Percentiles rank a stretch among this genome's conserved stretches.
phyloP scores from a whole-genome alignment of 2,113 vertebrate species.

The Ailurus styani region DNA sequence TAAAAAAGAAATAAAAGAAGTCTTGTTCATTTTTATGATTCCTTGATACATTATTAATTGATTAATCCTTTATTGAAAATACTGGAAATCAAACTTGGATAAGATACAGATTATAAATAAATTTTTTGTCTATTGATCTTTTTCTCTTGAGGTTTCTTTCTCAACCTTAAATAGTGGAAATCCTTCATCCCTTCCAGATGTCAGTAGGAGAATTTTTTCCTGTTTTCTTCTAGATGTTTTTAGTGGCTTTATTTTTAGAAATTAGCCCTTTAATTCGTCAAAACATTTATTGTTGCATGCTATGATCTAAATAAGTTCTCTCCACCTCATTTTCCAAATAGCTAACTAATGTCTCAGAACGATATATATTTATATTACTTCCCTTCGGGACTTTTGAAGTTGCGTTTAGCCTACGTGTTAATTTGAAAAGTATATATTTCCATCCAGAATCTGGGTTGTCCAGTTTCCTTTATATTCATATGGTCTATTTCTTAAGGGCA shows the following conservation, averaged over 20 bases:
- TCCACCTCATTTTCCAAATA: not conserved
- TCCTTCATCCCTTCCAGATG: not conserved
- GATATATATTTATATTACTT: not conserved
- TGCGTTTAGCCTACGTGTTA: not conserved
- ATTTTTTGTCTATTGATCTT: not conserved
- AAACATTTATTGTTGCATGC: not conserved
- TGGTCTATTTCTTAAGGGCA: not conserved
- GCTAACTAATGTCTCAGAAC: not conserved
- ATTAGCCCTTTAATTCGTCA: not conserved
- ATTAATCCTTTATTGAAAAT: not conserved
- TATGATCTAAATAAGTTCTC: not conserved
- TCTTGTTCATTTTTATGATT: no score
- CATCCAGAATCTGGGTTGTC: not conserved
- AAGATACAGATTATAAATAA: not conserved
- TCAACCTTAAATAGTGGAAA: not conserved
- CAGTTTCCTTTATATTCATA: not conserved
- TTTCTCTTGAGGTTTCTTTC: not conserved
- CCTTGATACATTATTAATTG: no score
- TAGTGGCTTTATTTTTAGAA: constrained; percentile 3
- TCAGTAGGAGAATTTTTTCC: not conserved
- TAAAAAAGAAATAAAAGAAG: no score
- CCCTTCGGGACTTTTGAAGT: not conserved
- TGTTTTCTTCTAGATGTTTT: not conserved
- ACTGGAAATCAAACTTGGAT: not conserved
- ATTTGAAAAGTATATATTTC: not conserved